Evolutionary conservation across 2,888 invertebrate species (phyloP), one percentile per base, ranked within the genome.

Genomic region (Hemicrepidius hirtus): DNA sequence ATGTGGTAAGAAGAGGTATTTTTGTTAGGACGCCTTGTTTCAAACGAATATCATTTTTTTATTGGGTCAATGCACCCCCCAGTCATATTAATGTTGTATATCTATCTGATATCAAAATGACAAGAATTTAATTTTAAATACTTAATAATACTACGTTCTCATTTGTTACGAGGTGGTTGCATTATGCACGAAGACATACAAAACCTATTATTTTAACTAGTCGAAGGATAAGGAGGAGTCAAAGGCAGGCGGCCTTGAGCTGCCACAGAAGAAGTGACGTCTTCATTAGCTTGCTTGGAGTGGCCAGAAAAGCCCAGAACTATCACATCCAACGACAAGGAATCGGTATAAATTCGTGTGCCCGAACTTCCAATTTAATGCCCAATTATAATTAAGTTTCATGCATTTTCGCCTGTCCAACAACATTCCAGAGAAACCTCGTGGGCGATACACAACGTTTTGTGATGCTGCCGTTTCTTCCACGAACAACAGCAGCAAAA

Each of bases 261-360:
- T 84, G 85, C 85, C 85, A 85, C 79, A 80, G 70, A 76, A 71
- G 75, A 78, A 79, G 80, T 83, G 81, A 84, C 83, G 83, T 85
- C 85, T 84, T 84, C 84, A 83, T 84, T 82, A 80, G 65, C 59
- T 13, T 13, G 65, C 59, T 13, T 13, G 13, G 4, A 16, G 18
- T 49, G 49, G 12, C 32, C 55, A 55, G 20, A 10, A 9, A 4
- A 49, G 71, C 73, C 75, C 76, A 78, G 66, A 76, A 75, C 74
- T 75, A 69, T 68, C 76, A 64, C 68, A 71, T 73, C 41, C 75
- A 72, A 72, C 53, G 50, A 40, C 40, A 73, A 46, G 16, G 70
- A 73, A 67, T 72, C 71, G 40, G 73, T 20, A 37, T 71, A 67
- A 72, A 68, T 59, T 57, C 57, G 55, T 55, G 60, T 20, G 71